Evolutionary conservation across 2,888 invertebrate genomes (phyloP), one percentile per base, ranked within the genome.

Genomic region (Philereme vetulata): DNA sequence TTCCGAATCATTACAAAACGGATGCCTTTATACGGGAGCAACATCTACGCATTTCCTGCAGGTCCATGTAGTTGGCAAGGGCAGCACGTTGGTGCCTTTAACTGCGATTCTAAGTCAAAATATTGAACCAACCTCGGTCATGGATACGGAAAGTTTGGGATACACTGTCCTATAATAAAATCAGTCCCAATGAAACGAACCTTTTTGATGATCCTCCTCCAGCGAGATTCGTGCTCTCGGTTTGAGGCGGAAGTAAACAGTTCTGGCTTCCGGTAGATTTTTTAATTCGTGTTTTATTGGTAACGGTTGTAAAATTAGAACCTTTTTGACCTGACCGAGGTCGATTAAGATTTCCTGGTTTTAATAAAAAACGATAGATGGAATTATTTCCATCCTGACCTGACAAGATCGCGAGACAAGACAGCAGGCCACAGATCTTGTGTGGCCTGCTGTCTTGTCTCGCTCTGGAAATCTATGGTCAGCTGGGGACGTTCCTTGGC

Each of bases 231-330:
- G 68, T 75, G 78, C 71, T 77, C 70, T 68, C 63, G 68, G 73
- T 79, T 82, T 84, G 76, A 69, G 68, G 62, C 82, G 86, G 87
- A 87, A 85, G 80, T 81, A 84, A 85, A 85, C 80, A 81, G 74
- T 76, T 72, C 59, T 57, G 65, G 65, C 71, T 77, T 81, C 85
- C 85, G 83, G 78, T 75, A 48, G 57, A 60, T 57, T 65, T 80
- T 80, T 78, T 80, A 77, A 72, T 72, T 70, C 59, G 38, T 64
- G 68, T 70, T 71, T 72, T 69, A 68, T 73, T 69, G 69, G 80
- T 77, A 77, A 78, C 63, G 70, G 64, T 78, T 76, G 81, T 82
- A 79, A 77, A 74, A 80, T 80, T 76, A 75, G 71, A 67, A 61
- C 54, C 65, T 72, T 75, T 76, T 72, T 70, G 53, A 59, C 59